Conservation (phyloP, 2,113 vertebrate species). For the Pterocles gutturalis region DNA sequence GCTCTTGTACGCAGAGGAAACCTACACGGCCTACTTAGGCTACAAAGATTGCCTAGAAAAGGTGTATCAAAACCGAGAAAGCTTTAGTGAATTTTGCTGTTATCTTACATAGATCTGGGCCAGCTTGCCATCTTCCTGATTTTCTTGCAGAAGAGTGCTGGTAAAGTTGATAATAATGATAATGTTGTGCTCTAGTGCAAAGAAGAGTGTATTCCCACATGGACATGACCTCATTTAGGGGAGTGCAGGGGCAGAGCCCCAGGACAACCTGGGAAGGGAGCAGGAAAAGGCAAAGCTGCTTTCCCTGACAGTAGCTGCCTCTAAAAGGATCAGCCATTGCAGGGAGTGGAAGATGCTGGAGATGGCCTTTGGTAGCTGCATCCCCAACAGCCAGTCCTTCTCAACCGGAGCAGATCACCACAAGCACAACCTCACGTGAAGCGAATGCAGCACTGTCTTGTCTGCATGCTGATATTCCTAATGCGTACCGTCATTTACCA, state of each 20-base stretch:
- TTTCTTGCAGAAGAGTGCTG: background rate
- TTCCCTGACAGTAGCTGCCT: background rate
- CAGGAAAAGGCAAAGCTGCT: background rate
- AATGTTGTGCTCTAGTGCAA: background rate
- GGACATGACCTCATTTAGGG: background rate
- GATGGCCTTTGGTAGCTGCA: background rate
- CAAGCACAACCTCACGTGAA: background rate
- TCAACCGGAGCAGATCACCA: background rate
- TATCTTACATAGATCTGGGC: background rate
- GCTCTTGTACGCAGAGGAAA: background rate
- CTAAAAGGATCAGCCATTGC: accelerated
- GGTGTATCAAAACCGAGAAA: background rate
- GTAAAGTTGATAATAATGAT: background rate
- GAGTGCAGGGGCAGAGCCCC: background rate
- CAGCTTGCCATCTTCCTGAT: background rate
- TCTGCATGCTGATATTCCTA: too few relatives aligned
- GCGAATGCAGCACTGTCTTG: background rate
- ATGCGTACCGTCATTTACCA: background rate
- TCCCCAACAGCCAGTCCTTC: background rate
- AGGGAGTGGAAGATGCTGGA: background rate
- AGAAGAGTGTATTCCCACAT: background rate
- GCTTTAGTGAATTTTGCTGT: background rate
- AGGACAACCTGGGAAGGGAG: background rate
- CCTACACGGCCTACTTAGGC: background rate
- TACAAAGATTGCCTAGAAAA: background rate